A percentile compares a stretch with the other conserved stretches of the same genome.
These are phyloP conservation scores for Diachrysia chrysitis DNA, from an alignment of 2,888 invertebrate species.

Conservation along the genomic window DNA sequence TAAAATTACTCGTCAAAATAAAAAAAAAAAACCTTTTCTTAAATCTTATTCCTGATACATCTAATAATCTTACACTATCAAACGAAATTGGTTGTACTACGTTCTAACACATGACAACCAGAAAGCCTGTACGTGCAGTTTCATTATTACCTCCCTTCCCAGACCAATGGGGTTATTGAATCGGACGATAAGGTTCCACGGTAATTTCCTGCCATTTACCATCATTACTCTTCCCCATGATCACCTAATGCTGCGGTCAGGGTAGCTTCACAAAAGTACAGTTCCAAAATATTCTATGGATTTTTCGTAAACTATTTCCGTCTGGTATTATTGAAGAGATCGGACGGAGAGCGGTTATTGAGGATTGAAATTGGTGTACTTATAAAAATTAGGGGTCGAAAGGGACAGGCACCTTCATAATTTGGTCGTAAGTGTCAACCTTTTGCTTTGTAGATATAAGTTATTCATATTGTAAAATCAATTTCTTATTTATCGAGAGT, in stretches of 20 bases:
- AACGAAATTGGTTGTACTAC: slow-evolving; percentile 37
- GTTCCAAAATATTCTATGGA: slow-evolving; percentile 34
- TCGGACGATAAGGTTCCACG: slow-evolving; percentile 86
- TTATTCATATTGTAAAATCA: neutral
- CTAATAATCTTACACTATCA: neutral
- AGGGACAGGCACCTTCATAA: slow-evolving; percentile 32
- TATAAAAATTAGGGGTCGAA: slow-evolving; percentile 54
- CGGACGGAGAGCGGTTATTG: slow-evolving; percentile 52
- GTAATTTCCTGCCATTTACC: slow-evolving; percentile 88
- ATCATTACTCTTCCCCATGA: slow-evolving; percentile 83
- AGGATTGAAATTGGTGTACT: slow-evolving; percentile 59
- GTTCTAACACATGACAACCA: slow-evolving; percentile 65
- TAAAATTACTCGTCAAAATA: no score
- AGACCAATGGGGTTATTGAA: slow-evolving; percentile 85
- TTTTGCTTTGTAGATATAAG: slow-evolving; percentile 23
- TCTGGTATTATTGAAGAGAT: slow-evolving; percentile 40
- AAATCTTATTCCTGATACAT: neutral
- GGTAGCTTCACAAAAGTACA: slow-evolving; percentile 55
- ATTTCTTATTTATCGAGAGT: neutral
- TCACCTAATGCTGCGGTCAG: slow-evolving; percentile 66
- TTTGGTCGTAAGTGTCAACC: slow-evolving; percentile 41
- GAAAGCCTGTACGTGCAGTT: slow-evolving; percentile 79
- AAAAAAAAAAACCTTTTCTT: no score
- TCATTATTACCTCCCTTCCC: slow-evolving; percentile 82
- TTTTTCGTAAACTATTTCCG: slow-evolving; percentile 58